Base-by-base conservation (phyloP, 1,140 invertebrate species). In the Drosophila nannoptera region DNA sequence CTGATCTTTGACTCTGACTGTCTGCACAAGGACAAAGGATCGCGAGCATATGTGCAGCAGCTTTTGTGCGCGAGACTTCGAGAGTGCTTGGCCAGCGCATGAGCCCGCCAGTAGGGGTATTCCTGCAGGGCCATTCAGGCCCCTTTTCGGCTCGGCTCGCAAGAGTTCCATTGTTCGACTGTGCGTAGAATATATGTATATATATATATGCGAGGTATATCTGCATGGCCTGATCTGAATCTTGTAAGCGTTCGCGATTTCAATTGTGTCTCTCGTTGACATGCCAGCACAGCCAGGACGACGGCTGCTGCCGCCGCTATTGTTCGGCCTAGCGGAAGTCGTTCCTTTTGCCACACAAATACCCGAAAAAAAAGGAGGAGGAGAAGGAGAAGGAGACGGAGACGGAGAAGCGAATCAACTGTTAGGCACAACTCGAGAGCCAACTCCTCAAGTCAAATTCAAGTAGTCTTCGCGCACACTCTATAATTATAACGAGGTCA, bases 1-100 rank as follows among this genome's bases (percentile, higher is more conserved):
- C 82, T 86, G 81, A 86, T 86, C 81, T 86, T 86, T 86, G 81
- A 86, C 81, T 86, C 60, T 64, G 74, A 86, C 82, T 86, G 81
- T 86, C 81, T 81, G 81, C 68, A 64, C 73, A 75, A 61, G 80
- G 70, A 86, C 81, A 86, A 86, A 65, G 74, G 71, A 65, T 52
- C 53, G 45, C 32, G 9, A 52, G 61, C 42, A 48, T 60, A 54
- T 40, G 55, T 50, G 49, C 55, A 59, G 36, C 56, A 72, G 81
- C 74, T 76, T 80, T 76, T 75, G 75, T 76, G 59, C 38, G 42
- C 38, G 42, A 59, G 67, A 69, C 33, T 67, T 67, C 68, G n/a
- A 42, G 29, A 43, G 40, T 43, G 12, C 40, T 43, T 14, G 14
- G 49, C 4, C 14, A 7, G 7, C n/a, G 7, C 7, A 35, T 29